Percentiles rank a stretch among this genome's conserved stretches.
Evolutionary conservation across 2,888 invertebrate species (phyloP).

Genomic region (Platycheirus albimanus): DNA sequence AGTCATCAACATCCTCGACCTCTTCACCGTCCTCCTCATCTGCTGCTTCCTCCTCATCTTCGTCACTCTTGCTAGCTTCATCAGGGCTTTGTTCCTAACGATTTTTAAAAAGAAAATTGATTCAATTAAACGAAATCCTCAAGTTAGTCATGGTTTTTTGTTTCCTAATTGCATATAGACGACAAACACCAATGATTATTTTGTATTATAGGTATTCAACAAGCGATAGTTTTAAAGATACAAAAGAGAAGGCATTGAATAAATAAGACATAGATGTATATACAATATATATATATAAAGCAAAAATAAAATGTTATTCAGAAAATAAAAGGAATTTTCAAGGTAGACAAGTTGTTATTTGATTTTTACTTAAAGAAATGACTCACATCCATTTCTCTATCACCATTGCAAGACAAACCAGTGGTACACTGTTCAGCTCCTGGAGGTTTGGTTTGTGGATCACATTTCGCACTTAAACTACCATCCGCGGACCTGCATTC

Average conservation of each 20-base stretch:
- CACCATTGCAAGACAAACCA: conserved; percentile 87
- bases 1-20: conserved; percentile 76
- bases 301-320: conserved; percentile 73
- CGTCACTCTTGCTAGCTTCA: conserved; percentile 77
- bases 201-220: conserved; percentile 55
- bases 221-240: conserved; percentile 54
- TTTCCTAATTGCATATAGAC: not conserved
- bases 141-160: conserved; percentile 20
- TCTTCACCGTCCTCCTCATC: conserved; percentile 77
- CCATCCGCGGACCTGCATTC: conserved; percentile 88
- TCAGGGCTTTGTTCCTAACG: conserved; percentile 76
- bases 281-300: no score
- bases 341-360: conserved; percentile 29
- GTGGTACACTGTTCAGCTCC: conserved; percentile 89
- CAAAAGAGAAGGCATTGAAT: conserved; percentile 45
- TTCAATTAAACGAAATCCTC: conserved; percentile 48
- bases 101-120: conserved; percentile 22
- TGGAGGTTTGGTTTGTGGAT: conserved; percentile 87
- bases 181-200: conserved; percentile 22
- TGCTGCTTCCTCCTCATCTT: conserved; percentile 79
- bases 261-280: no score
- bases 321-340: conserved; percentile 39
- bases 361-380: conserved; percentile 28
- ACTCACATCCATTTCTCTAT: conserved; percentile 75
- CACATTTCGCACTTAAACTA: conserved; percentile 86